A percentile compares a stretch with the other conserved stretches of the same genome.
Conservation (phyloP, 2,797 vertebrate genomes). For the Rhodeus uyekii region DNA sequence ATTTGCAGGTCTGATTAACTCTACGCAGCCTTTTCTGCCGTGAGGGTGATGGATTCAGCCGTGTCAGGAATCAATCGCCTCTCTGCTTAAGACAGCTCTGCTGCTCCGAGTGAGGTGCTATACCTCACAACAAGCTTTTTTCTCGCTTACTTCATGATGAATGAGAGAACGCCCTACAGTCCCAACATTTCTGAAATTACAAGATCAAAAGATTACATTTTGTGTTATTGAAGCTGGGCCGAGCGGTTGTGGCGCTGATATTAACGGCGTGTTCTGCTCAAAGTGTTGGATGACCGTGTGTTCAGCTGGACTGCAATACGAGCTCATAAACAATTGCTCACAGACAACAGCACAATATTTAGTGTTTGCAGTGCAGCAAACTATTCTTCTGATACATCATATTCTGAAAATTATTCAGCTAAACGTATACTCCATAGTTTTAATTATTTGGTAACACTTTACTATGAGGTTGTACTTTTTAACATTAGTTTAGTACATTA, state of each 20-base stretch:
- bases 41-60: conserved; percentile 29
- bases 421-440: not conserved
- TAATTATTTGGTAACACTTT: not conserved
- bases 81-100: not conserved
- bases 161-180: not conserved
- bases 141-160: not conserved
- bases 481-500: not conserved
- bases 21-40: not conserved
- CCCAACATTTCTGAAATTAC: conserved; percentile 23
- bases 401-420: not conserved
- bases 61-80: conserved; percentile 40
- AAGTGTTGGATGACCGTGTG: conserved; percentile 7
- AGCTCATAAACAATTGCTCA: conserved; percentile 10
- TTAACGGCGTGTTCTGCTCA: not conserved
- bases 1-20: not conserved
- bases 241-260: not conserved
- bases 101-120: not conserved
- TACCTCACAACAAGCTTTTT: conserved; percentile 6
- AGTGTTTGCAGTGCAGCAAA: not conserved
- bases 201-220: conserved; percentile 27
- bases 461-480: not conserved
- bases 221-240: conserved; percentile 21
- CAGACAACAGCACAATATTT: not conserved
- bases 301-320: not conserved
- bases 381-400: not conserved